A percentile compares a stretch with the other conserved stretches of the same genome.
Evolutionary conservation across 2,888 invertebrate genomes (phyloP).

Genomic region (Maniola hyperantus): DNA sequence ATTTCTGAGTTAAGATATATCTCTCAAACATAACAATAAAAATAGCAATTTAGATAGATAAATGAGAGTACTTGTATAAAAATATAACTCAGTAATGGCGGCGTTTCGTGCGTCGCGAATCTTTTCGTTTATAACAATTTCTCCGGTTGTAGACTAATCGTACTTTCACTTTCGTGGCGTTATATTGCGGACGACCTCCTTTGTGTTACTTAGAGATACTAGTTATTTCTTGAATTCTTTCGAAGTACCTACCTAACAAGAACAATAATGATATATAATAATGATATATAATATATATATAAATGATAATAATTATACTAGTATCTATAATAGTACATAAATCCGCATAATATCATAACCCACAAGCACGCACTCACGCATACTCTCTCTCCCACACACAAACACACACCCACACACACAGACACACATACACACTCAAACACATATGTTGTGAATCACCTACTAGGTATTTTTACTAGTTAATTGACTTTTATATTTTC

Average conservation of each 20-base stretch:
- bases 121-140: constrained; percentile 21
- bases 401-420: too few relatives aligned
- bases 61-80: constrained; percentile 1
- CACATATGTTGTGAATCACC: too few relatives aligned
- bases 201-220: background rate
- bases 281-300: too few relatives aligned
- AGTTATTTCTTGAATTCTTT: background rate
- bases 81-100: constrained; percentile 1
- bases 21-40: constrained; percentile 2
- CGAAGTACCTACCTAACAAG: background rate
- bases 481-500: too few relatives aligned
- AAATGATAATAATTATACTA: too few relatives aligned
- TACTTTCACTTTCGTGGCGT: constrained; percentile 14
- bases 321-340: too few relatives aligned
- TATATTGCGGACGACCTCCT: background rate
- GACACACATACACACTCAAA: too few relatives aligned
- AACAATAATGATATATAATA: too few relatives aligned
- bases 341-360: too few relatives aligned
- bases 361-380: too few relatives aligned
- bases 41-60: constrained; percentile 11
- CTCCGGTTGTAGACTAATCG: constrained; percentile 7
- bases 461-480: too few relatives aligned
- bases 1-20: background rate
- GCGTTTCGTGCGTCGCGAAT: constrained; percentile 14
- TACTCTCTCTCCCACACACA: too few relatives aligned